These are phyloP conservation scores for Todiramphus saurophagus DNA, from an alignment of 2,113 vertebrate species.

Conservation along the genomic window DNA sequence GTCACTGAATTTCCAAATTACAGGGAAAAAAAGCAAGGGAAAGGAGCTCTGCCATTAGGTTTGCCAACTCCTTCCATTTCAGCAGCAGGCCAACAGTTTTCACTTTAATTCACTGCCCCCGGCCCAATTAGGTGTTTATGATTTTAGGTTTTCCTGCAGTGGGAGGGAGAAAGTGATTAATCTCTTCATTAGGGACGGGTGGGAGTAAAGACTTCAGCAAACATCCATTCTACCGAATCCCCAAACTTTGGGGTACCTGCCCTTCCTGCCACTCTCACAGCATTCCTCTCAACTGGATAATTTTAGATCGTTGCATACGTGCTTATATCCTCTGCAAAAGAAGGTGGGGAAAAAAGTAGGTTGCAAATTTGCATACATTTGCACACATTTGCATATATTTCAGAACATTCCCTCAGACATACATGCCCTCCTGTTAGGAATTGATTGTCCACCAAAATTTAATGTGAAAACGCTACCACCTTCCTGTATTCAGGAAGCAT, in stretches of 20 bases:
- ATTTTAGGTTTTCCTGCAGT: slow-evolving; percentile 17
- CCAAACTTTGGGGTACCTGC: not conserved
- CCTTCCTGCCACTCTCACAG: not conserved
- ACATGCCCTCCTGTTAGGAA: not conserved
- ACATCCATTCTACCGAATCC: not conserved
- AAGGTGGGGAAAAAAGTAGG: not conserved
- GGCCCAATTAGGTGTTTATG: slow-evolving; percentile 1
- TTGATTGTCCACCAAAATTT: not conserved
- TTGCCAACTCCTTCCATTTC: slow-evolving; percentile 38
- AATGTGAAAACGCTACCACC: not conserved
- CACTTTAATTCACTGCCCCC: slow-evolving; percentile 10
- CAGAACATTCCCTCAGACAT: not conserved
- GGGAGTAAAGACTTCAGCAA: not conserved
- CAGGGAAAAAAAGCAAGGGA: not conserved
- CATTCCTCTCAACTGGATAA: slow-evolving; percentile 30
- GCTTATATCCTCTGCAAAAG: slow-evolving; percentile 26
- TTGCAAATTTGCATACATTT: slow-evolving; percentile 46
- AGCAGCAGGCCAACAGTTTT: slow-evolving; percentile 23
- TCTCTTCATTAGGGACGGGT: not conserved
- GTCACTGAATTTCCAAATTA: slow-evolving; percentile 63
- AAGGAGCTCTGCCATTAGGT: slow-evolving; percentile 3
- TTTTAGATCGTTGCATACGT: slow-evolving; percentile 48
- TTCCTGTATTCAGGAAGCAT: no score
- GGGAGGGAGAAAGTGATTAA: not conserved
- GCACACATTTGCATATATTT: slow-evolving; percentile 1